Conservation (phyloP, 2,888 invertebrate species). For the Morpho helenor region DNA sequence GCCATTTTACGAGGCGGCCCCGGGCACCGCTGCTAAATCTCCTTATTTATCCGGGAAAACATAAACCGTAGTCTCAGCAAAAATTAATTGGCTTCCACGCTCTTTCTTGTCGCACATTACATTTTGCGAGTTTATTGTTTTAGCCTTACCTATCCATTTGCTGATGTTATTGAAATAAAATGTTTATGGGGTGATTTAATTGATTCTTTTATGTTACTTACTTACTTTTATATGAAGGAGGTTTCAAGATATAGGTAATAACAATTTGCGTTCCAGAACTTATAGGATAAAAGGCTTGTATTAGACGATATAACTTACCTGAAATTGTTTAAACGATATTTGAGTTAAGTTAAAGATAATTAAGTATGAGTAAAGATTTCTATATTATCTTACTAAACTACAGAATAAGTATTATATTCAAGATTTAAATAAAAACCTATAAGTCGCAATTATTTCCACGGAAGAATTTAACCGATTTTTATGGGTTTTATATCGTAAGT, state of each 20-base stretch:
- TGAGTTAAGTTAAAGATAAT: no score
- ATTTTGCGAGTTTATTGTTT: slow-evolving; percentile 57
- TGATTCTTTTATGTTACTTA: slow-evolving; percentile 24
- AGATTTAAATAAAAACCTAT: no score
- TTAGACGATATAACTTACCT: no score
- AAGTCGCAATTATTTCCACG: no score
- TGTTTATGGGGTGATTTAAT: slow-evolving; percentile 21
- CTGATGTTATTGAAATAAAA: slow-evolving; percentile 33
- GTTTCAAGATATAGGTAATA: slow-evolving; percentile 1
- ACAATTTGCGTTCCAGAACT: no score
- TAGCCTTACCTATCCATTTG: slow-evolving; percentile 35
- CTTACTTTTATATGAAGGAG: slow-evolving; percentile 13
- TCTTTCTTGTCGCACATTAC: slow-evolving; percentile 63
- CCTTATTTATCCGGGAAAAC: slow-evolving; percentile 75
- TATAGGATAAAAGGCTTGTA: no score
- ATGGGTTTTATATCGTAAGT: no score
- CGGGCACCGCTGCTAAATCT: slow-evolving; percentile 69
- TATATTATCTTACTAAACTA: no score
- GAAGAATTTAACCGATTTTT: no score
- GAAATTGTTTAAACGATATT: no score
- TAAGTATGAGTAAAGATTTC: no score
- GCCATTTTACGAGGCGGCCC: slow-evolving; percentile 65
- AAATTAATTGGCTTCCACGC: slow-evolving; percentile 73
- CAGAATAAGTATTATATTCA: no score
- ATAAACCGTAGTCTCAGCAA: slow-evolving; percentile 73